A percentile compares a stretch with the other conserved stretches of the same genome.
Evolutionary conservation across 2,113 vertebrate species (phyloP).

Genomic region (Cottus gobio): DNA sequence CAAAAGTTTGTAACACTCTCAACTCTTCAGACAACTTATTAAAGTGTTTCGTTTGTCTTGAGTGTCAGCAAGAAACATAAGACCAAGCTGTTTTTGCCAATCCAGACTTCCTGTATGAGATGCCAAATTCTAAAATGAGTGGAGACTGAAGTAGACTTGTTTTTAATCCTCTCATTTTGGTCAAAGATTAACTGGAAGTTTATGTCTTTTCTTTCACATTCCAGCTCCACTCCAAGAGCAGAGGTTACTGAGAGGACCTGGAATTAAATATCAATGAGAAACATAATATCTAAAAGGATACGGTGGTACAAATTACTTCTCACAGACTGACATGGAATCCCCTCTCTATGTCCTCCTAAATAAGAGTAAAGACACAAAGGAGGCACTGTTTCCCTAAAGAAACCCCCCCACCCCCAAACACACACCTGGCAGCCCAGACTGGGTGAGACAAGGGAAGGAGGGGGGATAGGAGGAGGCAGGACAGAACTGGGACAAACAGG

Average conservation of each 20-base stretch:
- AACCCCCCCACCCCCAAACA: slow-evolving; percentile 6
- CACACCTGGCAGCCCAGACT: slow-evolving; percentile 56
- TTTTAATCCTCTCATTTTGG: slow-evolving; percentile 29
- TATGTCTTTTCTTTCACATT: slow-evolving; percentile 47
- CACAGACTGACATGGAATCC: slow-evolving; percentile 71
- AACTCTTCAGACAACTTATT: background rate
- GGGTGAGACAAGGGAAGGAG: background rate
- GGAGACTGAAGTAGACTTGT: background rate
- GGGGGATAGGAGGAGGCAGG: background rate
- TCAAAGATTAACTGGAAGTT: slow-evolving; percentile 24
- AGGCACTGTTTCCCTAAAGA: slow-evolving; percentile 58
- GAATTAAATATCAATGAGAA: slow-evolving; percentile 57
- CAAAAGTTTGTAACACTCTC: slow-evolving; percentile 1
- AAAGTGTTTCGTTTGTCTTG: background rate
- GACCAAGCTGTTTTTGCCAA: slow-evolving; percentile 18
- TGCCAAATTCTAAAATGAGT: background rate
- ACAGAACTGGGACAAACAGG: slow-evolving; percentile 13
- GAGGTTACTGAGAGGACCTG: slow-evolving; percentile 20
- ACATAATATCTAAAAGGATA: slow-evolving; percentile 66
- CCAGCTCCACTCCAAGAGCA: slow-evolving; percentile 28
- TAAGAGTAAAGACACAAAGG: slow-evolving; percentile 67
- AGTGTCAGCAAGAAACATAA: background rate
- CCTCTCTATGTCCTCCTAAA: slow-evolving; percentile 23
- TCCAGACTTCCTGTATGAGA: slow-evolving; percentile 27
- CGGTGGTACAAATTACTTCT: slow-evolving; percentile 77